Conservation (phyloP, 2,888 invertebrate species). For the Scaptomyza flava region DNA sequence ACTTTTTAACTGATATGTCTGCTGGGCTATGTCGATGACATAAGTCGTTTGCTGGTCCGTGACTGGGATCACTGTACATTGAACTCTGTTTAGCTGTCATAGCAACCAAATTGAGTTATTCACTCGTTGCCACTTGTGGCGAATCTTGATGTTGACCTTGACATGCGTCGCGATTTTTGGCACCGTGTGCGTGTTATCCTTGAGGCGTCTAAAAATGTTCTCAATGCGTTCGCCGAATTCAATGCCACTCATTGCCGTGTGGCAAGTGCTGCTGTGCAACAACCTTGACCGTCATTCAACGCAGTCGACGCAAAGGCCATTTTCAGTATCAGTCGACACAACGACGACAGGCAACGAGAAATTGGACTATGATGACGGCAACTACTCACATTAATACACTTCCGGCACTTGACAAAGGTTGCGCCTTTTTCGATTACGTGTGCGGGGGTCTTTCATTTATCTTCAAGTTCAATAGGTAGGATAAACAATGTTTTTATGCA, state of each 20-base stretch:
- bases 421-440: slow-evolving; percentile 20
- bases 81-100: slow-evolving; percentile 42
- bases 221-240: slow-evolving; percentile 51
- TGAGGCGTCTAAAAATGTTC: slow-evolving; percentile 74
- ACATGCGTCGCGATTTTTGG: slow-evolving; percentile 63
- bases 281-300: slow-evolving; percentile 74
- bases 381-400: slow-evolving; percentile 38
- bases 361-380: slow-evolving; percentile 32
- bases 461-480: slow-evolving; percentile 64
- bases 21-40: slow-evolving; percentile 47
- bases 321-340: slow-evolving; percentile 25
- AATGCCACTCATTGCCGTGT: slow-evolving; percentile 65
- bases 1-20: slow-evolving; percentile 20
- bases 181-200: slow-evolving; percentile 70
- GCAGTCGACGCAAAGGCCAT: slow-evolving; percentile 46
- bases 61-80: slow-evolving; percentile 48
- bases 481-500: slow-evolving; percentile 6
- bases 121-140: slow-evolving; percentile 44
- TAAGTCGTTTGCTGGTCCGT: slow-evolving; percentile 33
- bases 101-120: slow-evolving; percentile 45
- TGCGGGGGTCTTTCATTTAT: slow-evolving; percentile 48
- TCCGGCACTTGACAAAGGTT: slow-evolving; percentile 65
- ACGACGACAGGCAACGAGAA: slow-evolving; percentile 46
- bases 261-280: slow-evolving; percentile 55
- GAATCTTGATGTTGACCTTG: slow-evolving; percentile 55